Conservation (phyloP, 2,888 invertebrate species). For the Tanaodytes sp. region DNA sequence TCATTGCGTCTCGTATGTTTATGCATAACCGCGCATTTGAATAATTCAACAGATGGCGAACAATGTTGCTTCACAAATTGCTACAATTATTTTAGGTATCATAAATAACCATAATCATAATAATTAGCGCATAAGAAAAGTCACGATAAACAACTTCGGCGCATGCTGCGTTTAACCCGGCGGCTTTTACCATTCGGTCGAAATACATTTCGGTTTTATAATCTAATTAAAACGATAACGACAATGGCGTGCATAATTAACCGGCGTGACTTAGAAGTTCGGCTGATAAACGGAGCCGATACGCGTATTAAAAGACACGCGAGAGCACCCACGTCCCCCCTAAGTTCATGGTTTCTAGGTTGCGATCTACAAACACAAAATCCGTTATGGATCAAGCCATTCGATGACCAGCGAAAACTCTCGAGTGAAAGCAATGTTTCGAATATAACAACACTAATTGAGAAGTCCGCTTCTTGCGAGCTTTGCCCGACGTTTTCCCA, state of each 20-base stretch:
- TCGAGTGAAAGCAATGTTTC: conserved; percentile 53
- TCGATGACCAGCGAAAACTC: conserved; percentile 47
- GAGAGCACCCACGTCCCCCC: conserved; percentile 16
- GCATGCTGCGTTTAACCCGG: too few species aligned
- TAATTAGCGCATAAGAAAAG: too few species aligned
- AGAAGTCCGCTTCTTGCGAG: not conserved
- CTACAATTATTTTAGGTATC: too few species aligned
- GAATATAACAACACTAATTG: conserved; percentile 31
- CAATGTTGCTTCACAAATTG: too few species aligned
- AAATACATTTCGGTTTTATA: conserved; percentile 6
- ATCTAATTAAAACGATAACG: conserved; percentile 27
- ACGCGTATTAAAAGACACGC: conserved; percentile 28
- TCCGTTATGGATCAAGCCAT: conserved; percentile 62
- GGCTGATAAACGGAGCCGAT: conserved; percentile 25
- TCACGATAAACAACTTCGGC: too few species aligned
- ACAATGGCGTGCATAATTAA: conserved; percentile 10
- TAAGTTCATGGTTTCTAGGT: conserved; percentile 69
- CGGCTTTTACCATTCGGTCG: too few species aligned
- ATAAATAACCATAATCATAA: too few species aligned
- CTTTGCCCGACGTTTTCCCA: not conserved
- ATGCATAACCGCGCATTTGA: too few species aligned
- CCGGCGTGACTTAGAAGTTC: conserved; percentile 1
- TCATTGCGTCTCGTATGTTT: too few species aligned
- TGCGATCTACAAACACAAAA: conserved; percentile 65
- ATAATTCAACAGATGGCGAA: too few species aligned